Base-by-base conservation (phyloP, 2,888 invertebrate species). In the Rhagonycha fulva region DNA sequence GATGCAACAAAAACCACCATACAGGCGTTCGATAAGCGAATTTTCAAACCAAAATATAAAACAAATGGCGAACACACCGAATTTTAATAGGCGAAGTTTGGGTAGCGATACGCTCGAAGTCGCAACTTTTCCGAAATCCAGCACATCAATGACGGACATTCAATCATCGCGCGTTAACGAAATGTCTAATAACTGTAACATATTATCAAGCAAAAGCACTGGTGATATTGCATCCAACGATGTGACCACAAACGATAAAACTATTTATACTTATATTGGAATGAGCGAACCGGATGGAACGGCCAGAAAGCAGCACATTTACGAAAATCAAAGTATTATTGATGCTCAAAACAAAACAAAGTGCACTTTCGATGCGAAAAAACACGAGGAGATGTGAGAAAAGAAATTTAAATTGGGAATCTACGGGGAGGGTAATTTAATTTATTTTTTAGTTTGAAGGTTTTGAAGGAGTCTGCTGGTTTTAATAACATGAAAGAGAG, bases 11-110 rank as follows among this genome's bases (percentile, higher is more conserved):
- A 88, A 88, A 82, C 88, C 88, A n/a, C 84, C 86, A 61, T 89
- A 89, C 81, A 85, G 89, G 67, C 84, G 89, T 76, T 89, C 89
- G 19, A 88, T 89, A 77, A 89, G 90, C 3, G 89, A 89, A 83
- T 83, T 88, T 47, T 84, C 87, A 32, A 82, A 84, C 70, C 72
- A 75, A 60, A 82, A 76, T 81, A 83, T 80, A 24, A 74, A 60
- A 28, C 78, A 79, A 63, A 81, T 81, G 74, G 69, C 73, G 75
- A 82, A 75, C 66, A 81, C 81, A 75, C 83, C 83, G 61, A 86
- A 85, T 79, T 82, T 84, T 69, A 88, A 88, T 81, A 83, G 88
- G 11, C 80, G 88, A 73, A 88, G 88, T 80, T 81, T 88, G 73
- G 87, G 86, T 60, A 84, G 82, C 76, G 87, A 85, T 28, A 79